Evolutionary conservation across 2,888 invertebrate species (phyloP).

Genomic region (Ligdia adustata): DNA sequence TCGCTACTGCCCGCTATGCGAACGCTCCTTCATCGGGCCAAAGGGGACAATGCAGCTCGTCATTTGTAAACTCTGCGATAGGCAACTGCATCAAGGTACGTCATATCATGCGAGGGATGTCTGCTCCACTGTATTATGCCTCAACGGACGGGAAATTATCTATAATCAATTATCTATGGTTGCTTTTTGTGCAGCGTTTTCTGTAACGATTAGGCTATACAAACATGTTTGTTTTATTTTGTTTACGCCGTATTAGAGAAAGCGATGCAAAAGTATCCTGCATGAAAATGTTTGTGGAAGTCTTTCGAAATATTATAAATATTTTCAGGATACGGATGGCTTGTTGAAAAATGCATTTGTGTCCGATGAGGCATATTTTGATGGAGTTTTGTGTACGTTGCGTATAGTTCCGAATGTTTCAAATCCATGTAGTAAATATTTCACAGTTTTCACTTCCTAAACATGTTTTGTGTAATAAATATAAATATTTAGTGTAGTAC

Average conservation of each 20-base stretch:
- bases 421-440: no score
- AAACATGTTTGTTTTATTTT: no score
- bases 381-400: slow-evolving; percentile 9
- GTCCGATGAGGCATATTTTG: slow-evolving; percentile 17
- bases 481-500: no score
- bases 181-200: slow-evolving; percentile 2
- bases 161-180: no score
- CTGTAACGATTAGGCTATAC: slow-evolving; percentile 1
- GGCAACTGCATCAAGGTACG: slow-evolving; percentile 84
- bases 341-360: no score
- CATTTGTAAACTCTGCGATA: slow-evolving; percentile 84
- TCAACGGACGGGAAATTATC: no score
- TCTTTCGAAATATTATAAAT: no score
- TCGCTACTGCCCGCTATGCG: slow-evolving; percentile 89
- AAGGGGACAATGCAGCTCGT: slow-evolving; percentile 87
- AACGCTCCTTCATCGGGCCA: slow-evolving; percentile 87
- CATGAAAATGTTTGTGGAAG: no score
- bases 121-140: slow-evolving; percentile 33
- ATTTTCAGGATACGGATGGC: background rate
- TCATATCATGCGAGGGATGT: slow-evolving; percentile 48
- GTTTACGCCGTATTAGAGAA: no score
- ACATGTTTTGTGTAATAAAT: no score
- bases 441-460: no score
- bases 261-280: background rate
- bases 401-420: slow-evolving; percentile 20